Base-by-base conservation (phyloP, 2,888 invertebrate species). In the Labia minor region DNA sequence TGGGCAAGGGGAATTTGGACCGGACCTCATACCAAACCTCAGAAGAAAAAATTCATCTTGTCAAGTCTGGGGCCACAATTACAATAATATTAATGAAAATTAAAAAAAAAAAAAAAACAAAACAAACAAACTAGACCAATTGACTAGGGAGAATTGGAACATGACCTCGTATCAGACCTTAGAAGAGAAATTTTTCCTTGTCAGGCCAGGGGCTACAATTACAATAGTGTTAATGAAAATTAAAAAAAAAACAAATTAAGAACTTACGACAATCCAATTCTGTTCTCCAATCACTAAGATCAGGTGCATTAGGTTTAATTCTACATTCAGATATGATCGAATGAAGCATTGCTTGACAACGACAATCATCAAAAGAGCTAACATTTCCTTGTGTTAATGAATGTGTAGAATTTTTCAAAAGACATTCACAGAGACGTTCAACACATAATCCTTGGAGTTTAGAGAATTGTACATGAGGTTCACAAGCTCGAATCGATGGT, bases 401-500 rank as follows among this genome's bases (percentile, higher is more conserved):
- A n/a, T 72, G 71, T 67, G 77, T 76, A 16, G 71, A 4, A 11
- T 69, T 72, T 49, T 84, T 82, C 0, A 49, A n/a, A 8, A 89
- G 78, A 73, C 92, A 92, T 66, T 84, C 82, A 75, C 92, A 92
- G 62, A 87, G 83, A 62, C 85, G 86, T 76, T 90, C 90, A 68
- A 90, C 75, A 75, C 92, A 92, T 67, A 84, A 84, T 68, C 83
- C 49, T 14, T 49, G 49, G 8, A 49, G 49, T 49, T 14, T 49
- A 3, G 49, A 49, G 4, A 49, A 16, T 8, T 49, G 49, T 8
- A 49, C 49, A 14, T 49, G 49, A 2, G 49, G 49, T 14, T 49
- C 49, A 49, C 49, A 49, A 3, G 49, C 14, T 49, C 49, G 14
- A 16, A 49, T 49, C 16, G 49, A 14, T 14, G 6, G 6, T n/a